Percentiles rank a stretch among this genome's conserved stretches.
phyloP scores from a whole-genome alignment of 2,113 vertebrate species.

The Psephotus haematonotus region DNA sequence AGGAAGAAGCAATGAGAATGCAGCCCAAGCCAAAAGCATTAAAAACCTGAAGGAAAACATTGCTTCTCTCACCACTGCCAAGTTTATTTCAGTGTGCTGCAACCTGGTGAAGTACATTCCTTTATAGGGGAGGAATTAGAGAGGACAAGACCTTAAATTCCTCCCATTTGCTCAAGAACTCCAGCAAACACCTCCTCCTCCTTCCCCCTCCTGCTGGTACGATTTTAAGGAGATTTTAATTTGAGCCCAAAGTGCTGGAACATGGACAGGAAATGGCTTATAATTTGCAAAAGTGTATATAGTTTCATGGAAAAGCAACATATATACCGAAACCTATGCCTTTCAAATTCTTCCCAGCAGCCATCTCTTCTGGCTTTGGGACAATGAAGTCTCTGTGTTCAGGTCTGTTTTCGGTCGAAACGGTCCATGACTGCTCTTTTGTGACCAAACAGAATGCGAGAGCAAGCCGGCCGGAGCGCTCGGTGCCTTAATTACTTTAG shows the following conservation, averaged over 20 bases:
- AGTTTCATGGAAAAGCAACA: slow-evolving; percentile 69
- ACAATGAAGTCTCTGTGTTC: slow-evolving; percentile 74
- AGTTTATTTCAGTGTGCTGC: slow-evolving; percentile 60
- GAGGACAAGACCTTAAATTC: slow-evolving; percentile 62
- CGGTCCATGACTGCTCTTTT: slow-evolving; percentile 70
- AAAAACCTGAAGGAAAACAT: slow-evolving; percentile 48
- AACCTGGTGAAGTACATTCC: slow-evolving; percentile 59
- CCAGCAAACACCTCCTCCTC: slow-evolving; percentile 44
- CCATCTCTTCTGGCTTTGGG: slow-evolving; percentile 66
- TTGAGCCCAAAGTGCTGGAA: slow-evolving; percentile 55
- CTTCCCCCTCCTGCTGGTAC: slow-evolving; percentile 41
- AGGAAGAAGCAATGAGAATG: slow-evolving; percentile 41
- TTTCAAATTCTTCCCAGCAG: slow-evolving; percentile 68
- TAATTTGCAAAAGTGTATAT: slow-evolving; percentile 50
- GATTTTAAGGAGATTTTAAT: slow-evolving; percentile 68
- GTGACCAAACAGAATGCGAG: slow-evolving; percentile 65
- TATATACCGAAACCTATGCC: slow-evolving; percentile 36
- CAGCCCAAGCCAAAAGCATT: slow-evolving; percentile 38
- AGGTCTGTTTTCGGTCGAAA: slow-evolving; percentile 38
- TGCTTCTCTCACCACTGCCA: slow-evolving; percentile 16
- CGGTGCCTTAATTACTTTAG: slow-evolving; percentile 51
- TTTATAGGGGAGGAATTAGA: slow-evolving; percentile 54
- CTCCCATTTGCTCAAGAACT: slow-evolving; percentile 49
- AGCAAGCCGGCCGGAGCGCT: not conserved
- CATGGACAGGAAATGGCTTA: slow-evolving; percentile 70